Percentiles rank a stretch among this genome's conserved stretches.
Evolutionary conservation across 2,797 vertebrate genomes (phyloP).

Genomic region (Thaleichthys pacificus): DNA sequence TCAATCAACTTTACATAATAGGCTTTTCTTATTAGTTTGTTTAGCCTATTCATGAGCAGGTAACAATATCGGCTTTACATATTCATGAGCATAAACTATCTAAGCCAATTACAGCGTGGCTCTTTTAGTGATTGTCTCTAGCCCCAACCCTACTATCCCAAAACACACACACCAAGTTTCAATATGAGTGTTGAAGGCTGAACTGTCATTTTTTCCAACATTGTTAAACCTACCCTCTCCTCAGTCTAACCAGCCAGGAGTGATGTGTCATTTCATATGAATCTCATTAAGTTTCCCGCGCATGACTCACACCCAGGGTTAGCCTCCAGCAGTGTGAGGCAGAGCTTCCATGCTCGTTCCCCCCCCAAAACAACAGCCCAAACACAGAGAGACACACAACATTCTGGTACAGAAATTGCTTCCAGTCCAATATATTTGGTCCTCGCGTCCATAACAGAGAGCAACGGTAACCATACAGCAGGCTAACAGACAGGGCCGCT

Average conservation of each 20-base stretch:
- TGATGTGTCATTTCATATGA: slow-evolving; percentile 61
- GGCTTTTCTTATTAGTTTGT: slow-evolving; percentile 35
- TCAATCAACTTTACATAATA: slow-evolving; percentile 49
- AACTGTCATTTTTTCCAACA: slow-evolving; percentile 55
- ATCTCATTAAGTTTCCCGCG: slow-evolving; percentile 53
- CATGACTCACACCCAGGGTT: slow-evolving; percentile 55
- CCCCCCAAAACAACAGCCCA: slow-evolving; percentile 29
- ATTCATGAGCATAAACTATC: slow-evolving; percentile 50
- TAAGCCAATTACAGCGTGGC: slow-evolving; percentile 27
- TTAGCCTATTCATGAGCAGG: slow-evolving; percentile 31
- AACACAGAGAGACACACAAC: slow-evolving; percentile 27
- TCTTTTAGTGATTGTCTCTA: slow-evolving; percentile 30
- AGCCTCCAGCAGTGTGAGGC: slow-evolving; percentile 48
- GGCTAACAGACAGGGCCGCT: not conserved
- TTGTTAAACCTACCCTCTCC: slow-evolving; percentile 33
- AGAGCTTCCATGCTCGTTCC: slow-evolving; percentile 48
- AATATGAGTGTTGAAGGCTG: slow-evolving; percentile 18
- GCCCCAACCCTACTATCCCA: not conserved
- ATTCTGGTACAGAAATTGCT: not conserved
- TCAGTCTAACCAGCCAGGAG: slow-evolving; percentile 23
- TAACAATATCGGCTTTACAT: slow-evolving; percentile 58
- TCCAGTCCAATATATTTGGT: slow-evolving; percentile 16
- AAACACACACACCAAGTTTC: not conserved
- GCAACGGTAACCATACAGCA: not conserved
- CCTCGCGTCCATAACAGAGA: slow-evolving; percentile 17